Evolutionary conservation across 2,113 vertebrate genomes (phyloP).

Genomic region (Myotis yumanensis): DNA sequence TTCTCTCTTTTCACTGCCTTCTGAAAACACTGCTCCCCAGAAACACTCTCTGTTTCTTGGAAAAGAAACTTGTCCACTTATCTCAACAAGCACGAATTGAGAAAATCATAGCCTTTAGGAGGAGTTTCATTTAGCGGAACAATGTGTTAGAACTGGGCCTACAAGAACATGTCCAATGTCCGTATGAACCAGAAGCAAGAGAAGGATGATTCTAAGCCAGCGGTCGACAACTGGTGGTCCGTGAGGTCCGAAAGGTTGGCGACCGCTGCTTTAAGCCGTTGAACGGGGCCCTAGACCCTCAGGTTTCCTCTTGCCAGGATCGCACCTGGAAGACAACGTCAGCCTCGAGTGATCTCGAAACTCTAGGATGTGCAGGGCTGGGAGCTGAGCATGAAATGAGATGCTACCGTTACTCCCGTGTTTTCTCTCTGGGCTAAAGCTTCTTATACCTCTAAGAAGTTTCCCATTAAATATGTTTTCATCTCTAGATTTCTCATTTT

Average conservation of each 20-base stretch:
- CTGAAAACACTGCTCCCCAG: slow-evolving; percentile 10
- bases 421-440: background rate
- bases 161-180: background rate
- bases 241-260: too few relatives aligned
- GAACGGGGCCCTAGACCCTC: background rate
- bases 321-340: background rate
- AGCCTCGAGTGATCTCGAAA: background rate
- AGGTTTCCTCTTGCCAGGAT: background rate
- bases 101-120: slow-evolving; percentile 55
- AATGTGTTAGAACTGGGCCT: slow-evolving; percentile 22
- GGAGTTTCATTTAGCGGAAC: slow-evolving; percentile 50
- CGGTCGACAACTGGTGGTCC: too few relatives aligned
- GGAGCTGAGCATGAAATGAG: background rate
- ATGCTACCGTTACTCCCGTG: background rate
- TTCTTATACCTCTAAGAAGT: background rate
- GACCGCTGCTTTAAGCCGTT: background rate
- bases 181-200: background rate
- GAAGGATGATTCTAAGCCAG: background rate
- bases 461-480: slow-evolving; percentile 1
- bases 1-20: slow-evolving; percentile 2
- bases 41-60: slow-evolving; percentile 59
- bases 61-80: slow-evolving; percentile 60
- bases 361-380: background rate
- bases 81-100: slow-evolving; percentile 50
- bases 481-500: background rate